Percentiles rank a stretch among this genome's conserved stretches.
phyloP scores from a whole-genome alignment of 2,888 invertebrate species.

The Chaetogeoica ovagalla region DNA sequence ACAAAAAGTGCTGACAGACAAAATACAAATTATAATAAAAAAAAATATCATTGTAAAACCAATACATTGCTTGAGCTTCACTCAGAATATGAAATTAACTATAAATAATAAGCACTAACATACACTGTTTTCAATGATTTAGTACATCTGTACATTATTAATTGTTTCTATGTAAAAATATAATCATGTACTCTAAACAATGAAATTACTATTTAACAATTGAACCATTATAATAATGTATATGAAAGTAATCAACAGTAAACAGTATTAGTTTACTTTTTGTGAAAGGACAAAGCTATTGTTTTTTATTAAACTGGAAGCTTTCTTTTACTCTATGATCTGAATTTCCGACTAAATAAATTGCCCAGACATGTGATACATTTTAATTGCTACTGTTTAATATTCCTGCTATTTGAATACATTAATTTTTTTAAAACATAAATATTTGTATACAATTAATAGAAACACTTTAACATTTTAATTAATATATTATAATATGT shows the following conservation, averaged over 20 bases:
- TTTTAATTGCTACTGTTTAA: slow-evolving; percentile 5
- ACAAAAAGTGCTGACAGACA: not conserved
- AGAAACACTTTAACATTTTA: too few species aligned
- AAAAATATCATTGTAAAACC: slow-evolving; percentile 1
- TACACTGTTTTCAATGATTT: slow-evolving; percentile 2
- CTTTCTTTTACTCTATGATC: slow-evolving; percentile 7
- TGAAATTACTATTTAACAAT: slow-evolving; percentile 15
- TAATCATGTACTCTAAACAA: slow-evolving; percentile 4
- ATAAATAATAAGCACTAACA: not conserved
- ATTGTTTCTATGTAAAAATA: slow-evolving; percentile 1
- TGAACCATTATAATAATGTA: slow-evolving; percentile 13
- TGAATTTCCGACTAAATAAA: not conserved
- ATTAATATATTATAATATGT: not conserved
- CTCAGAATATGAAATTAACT: not conserved
- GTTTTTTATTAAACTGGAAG: slow-evolving; percentile 24
- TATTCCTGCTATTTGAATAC: not conserved
- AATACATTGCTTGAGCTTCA: not conserved
- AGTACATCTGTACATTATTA: not conserved
- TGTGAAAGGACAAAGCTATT: slow-evolving; percentile 18
- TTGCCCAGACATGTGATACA: not conserved
- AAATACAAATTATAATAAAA: not conserved
- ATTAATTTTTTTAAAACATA: not conserved
- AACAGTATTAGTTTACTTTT: slow-evolving; percentile 19
- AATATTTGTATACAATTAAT: not conserved
- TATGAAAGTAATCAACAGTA: slow-evolving; percentile 31